Evolutionary conservation across 53 echinoderm and acorn worm genomes (phyloP).

Genomic region (Echinometra lucunter): DNA sequence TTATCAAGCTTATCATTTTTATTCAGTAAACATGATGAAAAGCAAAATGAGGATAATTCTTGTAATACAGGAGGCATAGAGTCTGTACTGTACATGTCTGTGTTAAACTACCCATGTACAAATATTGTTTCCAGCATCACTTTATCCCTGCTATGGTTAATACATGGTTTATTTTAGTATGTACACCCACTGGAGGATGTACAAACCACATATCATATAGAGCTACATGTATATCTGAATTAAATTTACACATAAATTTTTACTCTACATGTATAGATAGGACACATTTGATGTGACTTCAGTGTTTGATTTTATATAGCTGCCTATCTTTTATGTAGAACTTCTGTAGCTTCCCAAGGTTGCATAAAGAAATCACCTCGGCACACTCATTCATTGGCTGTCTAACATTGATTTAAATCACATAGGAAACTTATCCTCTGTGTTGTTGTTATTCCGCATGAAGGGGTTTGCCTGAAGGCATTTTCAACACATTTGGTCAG

Average conservation of each 20-base stretch:
- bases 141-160: too few species aligned
- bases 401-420: slow-evolving; percentile 51
- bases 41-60: too few species aligned
- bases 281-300: not conserved
- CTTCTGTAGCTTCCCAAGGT: slow-evolving; percentile 2
- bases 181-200: not conserved
- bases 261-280: too few species aligned
- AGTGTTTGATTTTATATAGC: slow-evolving; percentile 14
- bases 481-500: not conserved
- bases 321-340: not conserved
- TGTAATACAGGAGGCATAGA: too few species aligned
- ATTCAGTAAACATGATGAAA: too few species aligned
- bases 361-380: not conserved
- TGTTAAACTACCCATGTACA: too few species aligned
- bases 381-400: not conserved
- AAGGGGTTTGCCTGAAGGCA: not conserved
- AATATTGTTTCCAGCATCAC: too few species aligned
- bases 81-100: too few species aligned
- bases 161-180: not conserved
- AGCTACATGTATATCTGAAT: too few species aligned
- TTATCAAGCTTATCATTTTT: too few species aligned
- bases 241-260: not conserved
- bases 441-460: slow-evolving; percentile 30
- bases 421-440: not conserved
- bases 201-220: too few species aligned